phyloP scores from a whole-genome alignment of 2,888 invertebrate species.

The Gari tellinella region DNA sequence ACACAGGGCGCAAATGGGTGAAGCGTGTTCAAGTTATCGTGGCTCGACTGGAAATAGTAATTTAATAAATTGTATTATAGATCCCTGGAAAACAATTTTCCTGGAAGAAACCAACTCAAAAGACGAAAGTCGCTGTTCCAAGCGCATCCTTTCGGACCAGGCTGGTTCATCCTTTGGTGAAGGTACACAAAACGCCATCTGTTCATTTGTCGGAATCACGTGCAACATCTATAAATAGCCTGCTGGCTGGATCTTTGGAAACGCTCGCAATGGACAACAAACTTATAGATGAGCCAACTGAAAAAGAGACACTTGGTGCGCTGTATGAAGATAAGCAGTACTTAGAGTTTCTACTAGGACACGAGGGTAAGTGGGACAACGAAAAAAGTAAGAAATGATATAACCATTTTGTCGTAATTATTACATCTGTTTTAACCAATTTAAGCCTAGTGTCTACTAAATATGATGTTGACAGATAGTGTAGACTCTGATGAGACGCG shows the following conservation, averaged over 20 bases:
- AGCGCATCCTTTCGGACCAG: constrained; percentile 62
- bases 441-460: no score
- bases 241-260: constrained; percentile 47
- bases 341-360: constrained; percentile 88
- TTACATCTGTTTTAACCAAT: no score
- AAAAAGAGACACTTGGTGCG: constrained; percentile 88
- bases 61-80: constrained; percentile 26
- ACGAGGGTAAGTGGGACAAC: constrained; percentile 33
- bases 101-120: constrained; percentile 58
- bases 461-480: no score
- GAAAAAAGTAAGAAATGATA: no score
- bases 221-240: constrained; percentile 37
- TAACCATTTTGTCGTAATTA: background rate
- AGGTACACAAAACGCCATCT: constrained; percentile 57
- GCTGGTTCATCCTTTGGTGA: constrained; percentile 58
- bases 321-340: constrained; percentile 92
- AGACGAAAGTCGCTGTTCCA: constrained; percentile 39
- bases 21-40: no score
- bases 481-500: no score
- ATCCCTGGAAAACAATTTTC: constrained; percentile 51
- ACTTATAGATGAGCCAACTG: constrained; percentile 65
- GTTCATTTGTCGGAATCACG: constrained; percentile 50
- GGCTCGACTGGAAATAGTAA: no score
- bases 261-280: constrained; percentile 52
- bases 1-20: no score